Evolutionary conservation across 2,888 invertebrate genomes (phyloP).

Genomic region (Epirrita christyi): DNA sequence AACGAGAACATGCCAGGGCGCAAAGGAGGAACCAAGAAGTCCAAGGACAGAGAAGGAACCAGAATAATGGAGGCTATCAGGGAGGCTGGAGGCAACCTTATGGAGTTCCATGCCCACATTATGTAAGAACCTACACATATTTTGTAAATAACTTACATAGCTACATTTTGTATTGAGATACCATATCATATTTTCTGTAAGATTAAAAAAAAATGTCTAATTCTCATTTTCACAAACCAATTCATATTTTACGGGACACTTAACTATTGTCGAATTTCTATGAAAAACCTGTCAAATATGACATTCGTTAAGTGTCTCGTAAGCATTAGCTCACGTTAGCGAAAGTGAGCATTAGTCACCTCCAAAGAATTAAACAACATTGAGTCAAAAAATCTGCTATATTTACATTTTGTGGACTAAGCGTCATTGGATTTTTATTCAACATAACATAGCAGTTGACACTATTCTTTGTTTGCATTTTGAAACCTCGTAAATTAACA

Average conservation of each 20-base stretch:
- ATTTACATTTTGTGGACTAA: not conserved
- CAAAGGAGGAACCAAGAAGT: slow-evolving; percentile 57
- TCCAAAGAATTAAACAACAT: not conserved
- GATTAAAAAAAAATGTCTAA: not conserved
- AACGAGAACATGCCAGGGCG: slow-evolving; percentile 59
- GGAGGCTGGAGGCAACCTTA: slow-evolving; percentile 30
- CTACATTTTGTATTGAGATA: not conserved
- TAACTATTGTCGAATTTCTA: too few species aligned
- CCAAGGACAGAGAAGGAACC: slow-evolving; percentile 45
- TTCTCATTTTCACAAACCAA: too few species aligned
- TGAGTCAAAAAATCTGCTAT: not conserved
- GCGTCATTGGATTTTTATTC: not conserved
- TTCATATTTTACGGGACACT: too few species aligned
- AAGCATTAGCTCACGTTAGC: too few species aligned
- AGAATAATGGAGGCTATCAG: slow-evolving; percentile 33
- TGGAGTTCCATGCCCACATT: slow-evolving; percentile 40
- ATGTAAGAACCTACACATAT: slow-evolving; percentile 45
- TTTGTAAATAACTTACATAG: not conserved
- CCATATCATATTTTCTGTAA: not conserved
- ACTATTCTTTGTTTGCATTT: not conserved
- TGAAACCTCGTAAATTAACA: not conserved
- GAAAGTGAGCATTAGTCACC: too few species aligned
- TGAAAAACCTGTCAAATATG: too few species aligned
- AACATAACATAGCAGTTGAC: not conserved
- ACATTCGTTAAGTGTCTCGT: too few species aligned